These are phyloP conservation scores for Sarcophaga peregrina DNA, from an alignment of 1,140 invertebrate species.

Conservation along the genomic window DNA sequence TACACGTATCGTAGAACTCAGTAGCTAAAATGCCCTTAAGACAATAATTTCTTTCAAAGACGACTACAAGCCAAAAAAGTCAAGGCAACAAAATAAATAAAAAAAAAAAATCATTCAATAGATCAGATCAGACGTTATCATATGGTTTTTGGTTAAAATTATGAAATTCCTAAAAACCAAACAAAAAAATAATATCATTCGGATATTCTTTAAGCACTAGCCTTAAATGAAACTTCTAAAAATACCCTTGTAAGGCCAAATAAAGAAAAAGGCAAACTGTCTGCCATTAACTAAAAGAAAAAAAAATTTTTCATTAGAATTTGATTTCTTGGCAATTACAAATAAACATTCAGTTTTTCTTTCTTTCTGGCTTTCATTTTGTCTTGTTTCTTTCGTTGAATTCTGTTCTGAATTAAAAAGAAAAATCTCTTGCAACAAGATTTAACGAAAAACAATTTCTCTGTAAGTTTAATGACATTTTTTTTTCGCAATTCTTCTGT, in stretches of 20 bases:
- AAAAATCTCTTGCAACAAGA: background rate
- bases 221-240: no score
- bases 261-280: conserved; percentile 24
- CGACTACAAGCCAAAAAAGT: no score
- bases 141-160: no score
- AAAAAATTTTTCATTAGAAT: background rate
- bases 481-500: background rate
- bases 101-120: no score
- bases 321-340: conserved; percentile 29
- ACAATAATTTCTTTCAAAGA: no score
- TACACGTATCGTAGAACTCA: no score
- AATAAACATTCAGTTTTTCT: background rate
- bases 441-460: conserved; percentile 5
- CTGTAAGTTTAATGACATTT: conserved; percentile 24
- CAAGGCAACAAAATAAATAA: no score
- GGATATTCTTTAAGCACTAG: no score
- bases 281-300: conserved; percentile 5
- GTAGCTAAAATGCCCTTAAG: no score
- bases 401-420: background rate
- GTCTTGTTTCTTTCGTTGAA: background rate
- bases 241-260: background rate
- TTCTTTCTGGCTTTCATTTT: background rate
- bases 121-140: no score
- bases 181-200: no score
- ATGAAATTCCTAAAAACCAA: no score